These are phyloP conservation scores for Otus sunia DNA, from an alignment of 2,113 vertebrate genomes.

Conservation along the genomic window DNA sequence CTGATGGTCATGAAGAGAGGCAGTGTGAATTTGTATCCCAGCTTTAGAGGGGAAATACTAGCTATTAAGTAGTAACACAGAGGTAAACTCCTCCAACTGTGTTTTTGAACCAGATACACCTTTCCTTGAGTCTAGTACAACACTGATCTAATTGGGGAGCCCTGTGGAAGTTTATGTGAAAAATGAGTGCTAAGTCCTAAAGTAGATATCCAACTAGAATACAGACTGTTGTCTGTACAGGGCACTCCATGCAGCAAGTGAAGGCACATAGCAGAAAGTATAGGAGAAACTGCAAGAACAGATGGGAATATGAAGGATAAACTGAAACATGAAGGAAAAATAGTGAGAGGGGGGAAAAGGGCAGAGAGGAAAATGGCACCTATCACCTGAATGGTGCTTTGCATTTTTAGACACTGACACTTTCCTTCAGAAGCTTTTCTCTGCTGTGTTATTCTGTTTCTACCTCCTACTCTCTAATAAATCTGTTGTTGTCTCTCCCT, in stretches of 20 bases:
- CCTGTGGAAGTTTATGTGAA: not conserved
- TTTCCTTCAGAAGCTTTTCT: not conserved
- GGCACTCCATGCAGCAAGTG: not conserved
- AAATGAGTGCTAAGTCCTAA: not conserved
- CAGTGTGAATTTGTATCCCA: not conserved
- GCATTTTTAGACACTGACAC: not conserved
- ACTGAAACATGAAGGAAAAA: not conserved
- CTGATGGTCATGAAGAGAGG: not conserved
- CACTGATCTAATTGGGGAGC: not conserved
- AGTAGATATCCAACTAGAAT: not conserved
- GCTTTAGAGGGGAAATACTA: not conserved
- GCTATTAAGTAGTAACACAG: not conserved
- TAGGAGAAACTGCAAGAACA: not conserved
- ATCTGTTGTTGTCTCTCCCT: not conserved
- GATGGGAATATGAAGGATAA: not conserved
- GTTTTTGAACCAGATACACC: not conserved
- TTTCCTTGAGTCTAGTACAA: not conserved
- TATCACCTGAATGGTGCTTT: not conserved
- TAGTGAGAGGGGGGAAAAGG: not conserved
- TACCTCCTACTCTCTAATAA: not conserved
- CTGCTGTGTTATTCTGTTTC: not conserved
- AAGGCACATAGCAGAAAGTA: not conserved
- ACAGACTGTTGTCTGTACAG: not conserved
- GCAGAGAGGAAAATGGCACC: not conserved
- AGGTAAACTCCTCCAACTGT: not conserved